These are phyloP conservation scores for Zoroaster sp. DNA, from an alignment of 53 echinoderm and acorn worm genomes.

Conservation along the genomic window DNA sequence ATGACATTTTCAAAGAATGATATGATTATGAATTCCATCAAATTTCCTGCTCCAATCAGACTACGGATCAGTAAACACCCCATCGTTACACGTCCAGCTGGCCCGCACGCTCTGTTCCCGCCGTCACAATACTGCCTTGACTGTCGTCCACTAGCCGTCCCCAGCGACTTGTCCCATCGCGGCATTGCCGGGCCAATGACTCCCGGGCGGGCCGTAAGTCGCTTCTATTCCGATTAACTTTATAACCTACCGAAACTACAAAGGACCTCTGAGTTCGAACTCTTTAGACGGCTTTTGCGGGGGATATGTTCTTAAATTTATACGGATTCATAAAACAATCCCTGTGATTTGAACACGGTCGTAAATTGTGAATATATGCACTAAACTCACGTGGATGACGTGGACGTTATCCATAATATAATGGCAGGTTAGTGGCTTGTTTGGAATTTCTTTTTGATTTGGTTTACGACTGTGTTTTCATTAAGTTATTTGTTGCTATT, in stretches of 20 bases:
- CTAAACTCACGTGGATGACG: not conserved
- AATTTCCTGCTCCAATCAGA: not conserved
- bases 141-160: not conserved
- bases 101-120: not conserved
- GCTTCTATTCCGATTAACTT: not conserved
- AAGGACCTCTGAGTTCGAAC: not conserved
- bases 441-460: not conserved
- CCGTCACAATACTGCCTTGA: not conserved
- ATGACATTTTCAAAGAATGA: too few species aligned
- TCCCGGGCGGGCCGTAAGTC: slow-evolving; percentile 33
- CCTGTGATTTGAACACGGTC: slow-evolving; percentile 26
- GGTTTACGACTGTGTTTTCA: not conserved
- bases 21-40: too few species aligned
- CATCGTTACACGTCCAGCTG: slow-evolving; percentile 11
- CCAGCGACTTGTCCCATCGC: not conserved
- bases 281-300: not conserved
- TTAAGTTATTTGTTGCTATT: not conserved
- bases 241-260: slow-evolving; percentile 29
- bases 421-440: not conserved
- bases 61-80: slow-evolving; percentile 23
- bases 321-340: slow-evolving; percentile 6
- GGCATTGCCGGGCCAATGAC: not conserved
- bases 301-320: not conserved
- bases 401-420: not conserved
- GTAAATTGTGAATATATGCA: slow-evolving; percentile 17